Percentiles rank a stretch among this genome's conserved stretches.
Conservation (phyloP, 2,113 vertebrate species). For the Octodon degus region DNA sequence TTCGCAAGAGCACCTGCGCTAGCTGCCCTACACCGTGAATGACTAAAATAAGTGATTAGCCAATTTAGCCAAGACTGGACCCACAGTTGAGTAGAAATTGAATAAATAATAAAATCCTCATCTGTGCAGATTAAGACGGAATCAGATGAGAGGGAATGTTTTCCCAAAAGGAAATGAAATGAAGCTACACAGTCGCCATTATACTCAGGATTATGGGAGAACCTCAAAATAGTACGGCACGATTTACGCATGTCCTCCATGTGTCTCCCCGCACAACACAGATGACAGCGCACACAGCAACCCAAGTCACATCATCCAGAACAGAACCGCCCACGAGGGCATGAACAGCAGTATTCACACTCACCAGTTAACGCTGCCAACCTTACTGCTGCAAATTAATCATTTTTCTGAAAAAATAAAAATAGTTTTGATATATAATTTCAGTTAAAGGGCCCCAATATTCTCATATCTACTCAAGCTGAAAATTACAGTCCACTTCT, state of each 20-base stretch:
- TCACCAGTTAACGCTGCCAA: neutral
- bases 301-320: neutral
- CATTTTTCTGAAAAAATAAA: neutral
- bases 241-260: neutral
- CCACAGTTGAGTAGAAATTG: neutral
- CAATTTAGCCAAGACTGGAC: neutral
- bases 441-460: neutral
- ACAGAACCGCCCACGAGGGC: too few species aligned
- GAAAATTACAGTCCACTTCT: neutral
- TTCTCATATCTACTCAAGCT: neutral
- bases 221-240: neutral
- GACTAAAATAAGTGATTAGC: neutral
- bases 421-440: neutral
- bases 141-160: neutral
- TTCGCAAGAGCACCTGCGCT: neutral
- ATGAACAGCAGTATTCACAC: neutral
- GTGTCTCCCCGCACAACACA: neutral
- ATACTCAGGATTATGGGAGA: neutral
- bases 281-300: rapidly evolving
- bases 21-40: neutral
- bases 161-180: neutral
- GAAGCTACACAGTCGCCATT: neutral
- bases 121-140: neutral
- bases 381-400: neutral
- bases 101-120: neutral